Evolutionary conservation across 2,797 vertebrate genomes (phyloP).

Genomic region (Xenopus petersii): DNA sequence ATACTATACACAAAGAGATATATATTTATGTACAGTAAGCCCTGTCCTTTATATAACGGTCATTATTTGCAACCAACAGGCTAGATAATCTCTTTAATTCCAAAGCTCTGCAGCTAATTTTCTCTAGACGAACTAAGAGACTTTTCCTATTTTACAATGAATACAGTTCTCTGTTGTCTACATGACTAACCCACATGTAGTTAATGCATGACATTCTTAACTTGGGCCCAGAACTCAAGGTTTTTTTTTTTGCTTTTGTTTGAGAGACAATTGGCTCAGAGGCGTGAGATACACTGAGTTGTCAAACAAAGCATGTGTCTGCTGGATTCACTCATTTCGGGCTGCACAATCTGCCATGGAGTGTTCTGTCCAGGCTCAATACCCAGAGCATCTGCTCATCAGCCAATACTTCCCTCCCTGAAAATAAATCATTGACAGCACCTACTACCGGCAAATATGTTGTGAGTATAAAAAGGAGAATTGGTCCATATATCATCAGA

Average conservation of each 20-base stretch:
- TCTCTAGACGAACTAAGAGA: no score
- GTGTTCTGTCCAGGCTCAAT: constrained; percentile 35
- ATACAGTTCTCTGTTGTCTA: no score
- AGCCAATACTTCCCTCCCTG: constrained; percentile 41
- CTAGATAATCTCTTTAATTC: no score
- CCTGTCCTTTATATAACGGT: no score
- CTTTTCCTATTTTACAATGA: no score
- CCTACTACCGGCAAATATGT: constrained; percentile 39
- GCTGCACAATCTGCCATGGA: constrained; percentile 50
- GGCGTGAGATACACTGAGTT: constrained; percentile 31
- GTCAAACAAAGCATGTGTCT: constrained; percentile 46
- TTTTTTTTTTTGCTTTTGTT: constrained; percentile 23
- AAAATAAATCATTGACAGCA: constrained; percentile 45
- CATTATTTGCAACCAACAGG: no score
- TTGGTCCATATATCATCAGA: constrained; percentile 5
- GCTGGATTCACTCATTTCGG: constrained; percentile 47
- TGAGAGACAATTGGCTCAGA: constrained; percentile 32
- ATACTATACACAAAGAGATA: no score
- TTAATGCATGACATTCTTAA: neutral
- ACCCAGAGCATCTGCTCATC: constrained; percentile 45
- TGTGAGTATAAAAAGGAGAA: constrained; percentile 23
- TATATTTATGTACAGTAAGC: no score
- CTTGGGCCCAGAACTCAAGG: constrained; percentile 10
- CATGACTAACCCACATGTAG: no score
- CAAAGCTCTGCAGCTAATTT: no score